phyloP scores from a whole-genome alignment of 2,113 vertebrate genomes.

The Calyptomena viridis region DNA sequence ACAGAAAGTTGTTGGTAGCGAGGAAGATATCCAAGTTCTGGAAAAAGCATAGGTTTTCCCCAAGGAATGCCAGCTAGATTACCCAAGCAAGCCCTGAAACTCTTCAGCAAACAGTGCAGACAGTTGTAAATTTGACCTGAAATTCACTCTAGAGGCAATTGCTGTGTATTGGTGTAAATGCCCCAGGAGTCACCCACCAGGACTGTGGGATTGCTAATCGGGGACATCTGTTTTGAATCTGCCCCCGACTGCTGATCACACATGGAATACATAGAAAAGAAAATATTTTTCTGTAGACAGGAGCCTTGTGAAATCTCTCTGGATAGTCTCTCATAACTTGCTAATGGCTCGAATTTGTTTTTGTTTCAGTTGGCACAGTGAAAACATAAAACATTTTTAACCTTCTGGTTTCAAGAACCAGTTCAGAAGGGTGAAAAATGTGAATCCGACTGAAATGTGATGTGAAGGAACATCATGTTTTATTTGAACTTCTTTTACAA shows the following conservation, averaged over 20 bases:
- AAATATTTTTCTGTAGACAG: conserved; percentile 4
- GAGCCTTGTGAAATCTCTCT: conserved; percentile 8
- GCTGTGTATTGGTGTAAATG: not conserved
- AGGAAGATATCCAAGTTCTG: not conserved
- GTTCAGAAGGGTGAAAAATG: not conserved
- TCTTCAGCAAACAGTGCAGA: not conserved
- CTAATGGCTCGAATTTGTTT: not conserved
- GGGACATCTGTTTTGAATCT: conserved; percentile 1
- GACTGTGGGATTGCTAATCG: not conserved
- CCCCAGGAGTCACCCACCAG: not conserved
- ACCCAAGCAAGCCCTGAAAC: not conserved
- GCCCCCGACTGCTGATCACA: not conserved
- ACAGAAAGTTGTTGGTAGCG: not conserved
- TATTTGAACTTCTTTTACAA: not conserved
- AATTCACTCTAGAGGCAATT: not conserved
- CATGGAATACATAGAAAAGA: not conserved
- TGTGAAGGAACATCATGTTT: not conserved
- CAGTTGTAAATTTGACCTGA: not conserved
- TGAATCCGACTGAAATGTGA: not conserved
- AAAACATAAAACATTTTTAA: not conserved
- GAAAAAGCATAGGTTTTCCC: not conserved
- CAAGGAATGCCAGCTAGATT: not conserved
- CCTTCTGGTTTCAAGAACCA: not conserved
- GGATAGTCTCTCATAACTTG: not conserved
- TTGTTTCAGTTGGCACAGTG: conserved; percentile 15